Base-by-base conservation (phyloP, 2,113 vertebrate species). In the Lutjanus erythropterus region DNA sequence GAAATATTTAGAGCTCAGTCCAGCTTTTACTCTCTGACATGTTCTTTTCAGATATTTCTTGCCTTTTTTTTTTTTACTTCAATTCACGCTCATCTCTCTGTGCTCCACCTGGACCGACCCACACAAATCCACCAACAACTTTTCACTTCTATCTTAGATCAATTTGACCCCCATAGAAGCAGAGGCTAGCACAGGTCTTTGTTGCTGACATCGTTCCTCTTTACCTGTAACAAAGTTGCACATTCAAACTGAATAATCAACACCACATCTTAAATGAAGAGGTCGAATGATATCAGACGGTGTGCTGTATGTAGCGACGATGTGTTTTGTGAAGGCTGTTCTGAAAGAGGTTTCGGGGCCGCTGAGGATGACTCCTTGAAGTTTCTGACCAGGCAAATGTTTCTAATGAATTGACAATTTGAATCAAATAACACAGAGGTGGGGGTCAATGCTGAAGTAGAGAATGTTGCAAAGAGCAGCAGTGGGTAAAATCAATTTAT, bases 1-100 rank as follows among this genome's bases (percentile, higher is more conserved):
- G 31, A 61, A 60, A 21, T 49, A 37, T 25, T 19, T 8, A 59
- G 29, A 14, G 25, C 27, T 29, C 16, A 46, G 18, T 65, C 10
- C 16, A 39, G 56, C 16, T 37, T 37, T 39, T 37, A 39, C 33
- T 27, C 21, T 35, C 31, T 33, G 14, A 25, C n/a, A 18, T 25
- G 19, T 3, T 29, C 18, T 71, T 47, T 71, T 71, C 8, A 56
- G 52, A 12, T 19, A n/a, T 71, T 71, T 47, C 12, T 46, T 35
- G 11, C 52, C 25, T 53, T 52, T 69, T 55, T 18, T 53, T 52
- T 69, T 55, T 18, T 15, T n/a, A 42, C 50, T 18, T 56, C 5
- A 35, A 6, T 18, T 56, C 50, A 9, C 12, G 2, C 52, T 75
- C n/a, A 1, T 37, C 41, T 42, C 50, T 56, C 25, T 62, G 46